Evolutionary conservation across 2,797 vertebrate genomes (phyloP).

Genomic region (Busarellus nigricollis): DNA sequence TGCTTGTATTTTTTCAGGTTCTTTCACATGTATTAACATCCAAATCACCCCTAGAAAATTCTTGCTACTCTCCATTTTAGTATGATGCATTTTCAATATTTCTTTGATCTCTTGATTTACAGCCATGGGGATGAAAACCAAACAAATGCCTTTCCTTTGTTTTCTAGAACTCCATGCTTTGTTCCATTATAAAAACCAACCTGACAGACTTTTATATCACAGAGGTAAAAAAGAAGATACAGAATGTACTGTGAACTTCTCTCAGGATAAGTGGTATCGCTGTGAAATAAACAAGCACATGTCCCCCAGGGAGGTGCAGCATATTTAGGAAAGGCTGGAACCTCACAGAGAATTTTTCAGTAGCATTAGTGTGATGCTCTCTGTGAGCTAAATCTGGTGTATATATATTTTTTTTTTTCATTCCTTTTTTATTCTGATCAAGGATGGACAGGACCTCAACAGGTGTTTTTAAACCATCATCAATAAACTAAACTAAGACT

Average conservation of each 20-base stretch:
- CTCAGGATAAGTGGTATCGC: not conserved
- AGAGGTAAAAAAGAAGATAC: not conserved
- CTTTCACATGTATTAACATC: not conserved
- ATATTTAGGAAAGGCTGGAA: not conserved
- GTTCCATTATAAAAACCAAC: slow-evolving; percentile 10
- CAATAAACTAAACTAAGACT: not conserved
- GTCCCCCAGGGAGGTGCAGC: not conserved
- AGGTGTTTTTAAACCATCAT: not conserved
- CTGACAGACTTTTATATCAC: not conserved
- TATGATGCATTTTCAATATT: not conserved
- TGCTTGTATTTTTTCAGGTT: not conserved
- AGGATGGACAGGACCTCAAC: not conserved
- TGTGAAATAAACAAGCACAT: not conserved
- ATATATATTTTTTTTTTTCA: not conserved
- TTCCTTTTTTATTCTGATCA: not conserved
- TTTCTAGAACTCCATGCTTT: not conserved
- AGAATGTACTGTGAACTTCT: not conserved
- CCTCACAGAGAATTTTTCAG: not conserved
- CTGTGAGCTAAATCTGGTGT: not conserved
- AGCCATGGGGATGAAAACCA: not conserved
- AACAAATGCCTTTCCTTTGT: not conserved
- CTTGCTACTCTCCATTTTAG: not conserved
- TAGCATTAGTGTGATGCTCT: not conserved
- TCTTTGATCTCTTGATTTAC: slow-evolving; percentile 5
- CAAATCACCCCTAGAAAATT: not conserved